Evolutionary conservation across 1,140 invertebrate genomes (phyloP).

Genomic region (Lepidostoma basale): DNA sequence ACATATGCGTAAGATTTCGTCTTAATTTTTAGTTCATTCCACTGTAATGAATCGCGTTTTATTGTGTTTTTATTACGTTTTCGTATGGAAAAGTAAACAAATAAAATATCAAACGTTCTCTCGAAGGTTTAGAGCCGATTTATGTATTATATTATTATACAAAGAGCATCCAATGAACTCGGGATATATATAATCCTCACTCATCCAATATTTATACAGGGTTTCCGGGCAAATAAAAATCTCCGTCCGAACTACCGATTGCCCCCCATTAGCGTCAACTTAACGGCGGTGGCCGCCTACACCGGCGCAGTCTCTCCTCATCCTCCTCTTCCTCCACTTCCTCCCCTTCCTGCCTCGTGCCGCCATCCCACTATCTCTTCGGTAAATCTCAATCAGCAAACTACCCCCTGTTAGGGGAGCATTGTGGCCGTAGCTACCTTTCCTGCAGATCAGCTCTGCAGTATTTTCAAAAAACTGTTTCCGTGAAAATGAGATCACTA

Average conservation of each 20-base stretch:
- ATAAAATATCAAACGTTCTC: too few relatives aligned
- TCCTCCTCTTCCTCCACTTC: conserved; percentile 27
- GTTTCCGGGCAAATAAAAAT: conserved; percentile 41
- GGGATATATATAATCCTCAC: not conserved
- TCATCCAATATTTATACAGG: conserved; percentile 18
- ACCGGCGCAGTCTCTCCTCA: too few relatives aligned
- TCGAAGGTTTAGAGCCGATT: too few relatives aligned
- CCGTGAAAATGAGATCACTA: too few relatives aligned
- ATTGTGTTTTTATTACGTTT: too few relatives aligned
- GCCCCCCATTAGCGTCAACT: conserved; percentile 41
- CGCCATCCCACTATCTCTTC: conserved; percentile 27
- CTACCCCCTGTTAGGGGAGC: not conserved
- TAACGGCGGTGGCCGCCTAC: conserved; percentile 33
- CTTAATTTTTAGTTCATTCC: too few relatives aligned
- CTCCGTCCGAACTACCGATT: conserved; percentile 39
- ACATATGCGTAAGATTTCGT: too few relatives aligned
- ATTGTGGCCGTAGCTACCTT: not conserved
- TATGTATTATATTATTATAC: too few relatives aligned
- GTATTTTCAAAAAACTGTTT: too few relatives aligned
- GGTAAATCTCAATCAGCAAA: conserved; percentile 43
- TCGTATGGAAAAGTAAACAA: too few relatives aligned
- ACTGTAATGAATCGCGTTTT: too few relatives aligned
- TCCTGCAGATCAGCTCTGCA: not conserved
- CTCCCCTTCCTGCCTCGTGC: not conserved
- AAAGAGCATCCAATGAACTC: too few relatives aligned